A percentile compares a stretch with the other conserved stretches of the same genome.
Evolutionary conservation across 2,888 invertebrate species (phyloP).

Genomic region (Drosophila aldrichi): DNA sequence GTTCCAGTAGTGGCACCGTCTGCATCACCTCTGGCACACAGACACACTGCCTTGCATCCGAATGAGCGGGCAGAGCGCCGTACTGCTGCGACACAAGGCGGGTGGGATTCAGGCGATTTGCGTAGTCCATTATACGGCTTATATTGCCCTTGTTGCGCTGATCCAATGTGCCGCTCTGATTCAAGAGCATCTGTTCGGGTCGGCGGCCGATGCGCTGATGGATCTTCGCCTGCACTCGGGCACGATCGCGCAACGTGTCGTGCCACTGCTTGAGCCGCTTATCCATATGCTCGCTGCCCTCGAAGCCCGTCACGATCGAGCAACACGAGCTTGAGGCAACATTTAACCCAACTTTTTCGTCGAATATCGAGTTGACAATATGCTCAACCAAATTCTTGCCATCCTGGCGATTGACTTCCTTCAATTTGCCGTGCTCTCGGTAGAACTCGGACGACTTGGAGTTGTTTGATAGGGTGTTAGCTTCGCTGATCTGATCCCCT

Average conservation of each 20-base stretch:
- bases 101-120: slow-evolving; percentile 68
- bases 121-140: slow-evolving; percentile 71
- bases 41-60: slow-evolving; percentile 25
- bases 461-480: slow-evolving; percentile 15
- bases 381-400: slow-evolving; percentile 27
- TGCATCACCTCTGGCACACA: slow-evolving; percentile 54
- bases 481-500: background rate
- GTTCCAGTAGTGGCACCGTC: slow-evolving; percentile 72
- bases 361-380: slow-evolving; percentile 46
- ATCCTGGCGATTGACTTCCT: slow-evolving; percentile 21
- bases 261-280: slow-evolving; percentile 75
- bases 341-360: background rate
- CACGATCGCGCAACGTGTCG: slow-evolving; percentile 63
- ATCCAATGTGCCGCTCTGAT: slow-evolving; percentile 63
- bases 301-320: slow-evolving; percentile 10
- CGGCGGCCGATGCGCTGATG: slow-evolving; percentile 48
- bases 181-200: slow-evolving; percentile 66
- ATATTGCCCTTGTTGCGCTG: slow-evolving; percentile 73
- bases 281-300: slow-evolving; percentile 62
- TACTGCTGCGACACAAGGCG: slow-evolving; percentile 16
- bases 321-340: slow-evolving; percentile 26
- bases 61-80: slow-evolving; percentile 33
- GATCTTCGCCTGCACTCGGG: slow-evolving; percentile 56
- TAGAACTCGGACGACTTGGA: slow-evolving; percentile 10
- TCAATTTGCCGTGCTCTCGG: background rate